A percentile compares a stretch with the other conserved stretches of the same genome.
phyloP scores from a whole-genome alignment of 2,113 vertebrate species.

The western clawed frog (Xenopus tropicalis) region UCB_Xtro_10.0 CM004447.2:105811501-105812000 shows the following conservation, averaged over 20 bases:
- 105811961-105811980: no score
- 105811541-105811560: no score
- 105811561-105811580: neutral
- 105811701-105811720: slow-evolving; percentile 92
- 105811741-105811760: slow-evolving; percentile 89
- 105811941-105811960: no score
- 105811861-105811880: no score
- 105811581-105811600: slow-evolving; percentile 76
- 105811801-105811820: neutral
- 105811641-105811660: slow-evolving; percentile 74
- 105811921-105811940: no score
- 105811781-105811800: slow-evolving; percentile 54
- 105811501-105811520: no score
- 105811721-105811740: slow-evolving; percentile 95
- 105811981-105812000: no score
- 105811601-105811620: slow-evolving; percentile 85
- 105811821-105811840: no score
- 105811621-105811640: slow-evolving; percentile 80
- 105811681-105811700: slow-evolving; percentile 83
- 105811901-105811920: slow-evolving; percentile 24
- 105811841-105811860: no score
- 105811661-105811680: slow-evolving; percentile 77
- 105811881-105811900: no score
- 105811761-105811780: slow-evolving; percentile 91
- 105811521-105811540: no score